Base-by-base conservation (phyloP, 2,113 vertebrate genomes). In the Boulengeromyrus knoepffleri region DNA sequence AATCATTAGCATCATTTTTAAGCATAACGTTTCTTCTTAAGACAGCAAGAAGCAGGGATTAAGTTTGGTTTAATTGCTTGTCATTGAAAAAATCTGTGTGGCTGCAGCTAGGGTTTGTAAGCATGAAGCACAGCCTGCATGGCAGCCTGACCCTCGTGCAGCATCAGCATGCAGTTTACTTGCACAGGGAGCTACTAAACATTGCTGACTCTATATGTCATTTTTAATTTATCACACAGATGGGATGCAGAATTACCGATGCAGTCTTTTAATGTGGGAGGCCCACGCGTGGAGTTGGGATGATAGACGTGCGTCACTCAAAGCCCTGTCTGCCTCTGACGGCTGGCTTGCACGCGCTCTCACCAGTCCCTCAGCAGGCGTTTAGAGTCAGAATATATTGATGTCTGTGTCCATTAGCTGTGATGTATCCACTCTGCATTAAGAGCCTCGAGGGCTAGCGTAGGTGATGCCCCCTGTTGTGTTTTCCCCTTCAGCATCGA, bases 401-500 rank as follows among this genome's bases (percentile, higher is more conserved):
- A 94, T 92, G 94, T 94, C 95, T 94, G 92, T 95, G 95, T 96
- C 95, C 93, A 96, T 95, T 96, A 96, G 90, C 88, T 89, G 90
- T 95, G 95, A 95, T 94, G 93, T 89, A 90, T 91, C 93, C 92
- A 90, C 92, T 89, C 93, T 92, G 91, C 91, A 66, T 31, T 91
- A 47, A 46, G 88, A 53, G 56, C 50, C 88, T 46, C 31, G 88
- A 15, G 46, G 85, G 52, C 36, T 53, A 84, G 84, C 74, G 19
- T 70, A 45, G n/a, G 80, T 52, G 66, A 83, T 50, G 88, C 15
- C 31, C 7, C 88, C 39, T 89, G 84, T 52, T 88, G 83, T 84
- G 74, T 70, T 91, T 91, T 92, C 85, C 91, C 92, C 90, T 93
- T 88, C 91, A 99, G 98, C 90, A 96, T 98, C 93, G 96, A 98